phyloP scores from a whole-genome alignment of 2,888 invertebrate genomes.

The Melanophora roralis region DNA sequence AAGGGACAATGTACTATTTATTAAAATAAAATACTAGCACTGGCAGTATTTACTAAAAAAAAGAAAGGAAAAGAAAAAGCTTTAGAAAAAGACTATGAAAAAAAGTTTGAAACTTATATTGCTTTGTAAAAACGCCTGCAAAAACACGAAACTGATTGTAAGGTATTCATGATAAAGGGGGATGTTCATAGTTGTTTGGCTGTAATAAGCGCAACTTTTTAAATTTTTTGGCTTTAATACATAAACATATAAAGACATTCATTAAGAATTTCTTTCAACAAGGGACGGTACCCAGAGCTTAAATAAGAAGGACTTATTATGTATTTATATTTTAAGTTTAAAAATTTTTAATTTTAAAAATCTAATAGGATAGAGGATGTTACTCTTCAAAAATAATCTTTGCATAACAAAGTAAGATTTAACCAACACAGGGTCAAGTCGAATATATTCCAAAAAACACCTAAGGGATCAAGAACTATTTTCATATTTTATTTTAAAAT shows the following conservation, averaged over 20 bases:
- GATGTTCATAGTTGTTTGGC: slow-evolving; percentile 43
- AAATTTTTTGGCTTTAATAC: slow-evolving; percentile 30
- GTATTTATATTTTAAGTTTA: too few species aligned
- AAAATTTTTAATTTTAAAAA: too few species aligned
- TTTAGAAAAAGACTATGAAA: slow-evolving; percentile 7
- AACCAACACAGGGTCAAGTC: too few species aligned
- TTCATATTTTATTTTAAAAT: too few species aligned
- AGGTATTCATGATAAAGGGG: slow-evolving; percentile 51
- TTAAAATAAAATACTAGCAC: slow-evolving; percentile 38
- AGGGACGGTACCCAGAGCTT: too few species aligned
- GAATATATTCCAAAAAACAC: too few species aligned
- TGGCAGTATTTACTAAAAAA: slow-evolving; percentile 36
- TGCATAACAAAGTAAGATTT: too few species aligned
- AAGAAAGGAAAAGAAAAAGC: slow-evolving; percentile 17
- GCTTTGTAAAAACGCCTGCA: slow-evolving; percentile 57
- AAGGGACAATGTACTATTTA: slow-evolving; percentile 15
- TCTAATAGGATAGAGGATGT: too few species aligned
- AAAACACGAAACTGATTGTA: slow-evolving; percentile 58
- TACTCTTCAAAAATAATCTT: too few species aligned
- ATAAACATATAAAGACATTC: not conserved
- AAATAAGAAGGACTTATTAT: too few species aligned
- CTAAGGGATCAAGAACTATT: too few species aligned
- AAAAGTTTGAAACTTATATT: slow-evolving; percentile 2
- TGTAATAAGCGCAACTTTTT: slow-evolving; percentile 50
- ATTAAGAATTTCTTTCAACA: not conserved